A percentile compares a stretch with the other conserved stretches of the same genome.
Conservation (phyloP, 2,797 vertebrate species). For the Ctenopoma kingsleyae region DNA sequence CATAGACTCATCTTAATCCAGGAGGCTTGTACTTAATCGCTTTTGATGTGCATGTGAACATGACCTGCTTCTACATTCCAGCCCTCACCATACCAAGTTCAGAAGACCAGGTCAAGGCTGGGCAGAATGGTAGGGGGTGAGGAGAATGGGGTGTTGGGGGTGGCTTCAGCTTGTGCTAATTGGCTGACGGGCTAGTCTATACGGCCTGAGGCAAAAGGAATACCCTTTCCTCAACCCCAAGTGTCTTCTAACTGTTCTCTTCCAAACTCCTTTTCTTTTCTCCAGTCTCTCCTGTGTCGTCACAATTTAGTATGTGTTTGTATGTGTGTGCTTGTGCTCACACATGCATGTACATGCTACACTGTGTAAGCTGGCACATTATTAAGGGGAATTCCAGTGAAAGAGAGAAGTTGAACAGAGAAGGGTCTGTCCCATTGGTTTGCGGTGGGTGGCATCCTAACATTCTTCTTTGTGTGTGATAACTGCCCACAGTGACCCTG, state of each 20-base stretch:
- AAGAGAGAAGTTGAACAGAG: constrained; percentile 80
- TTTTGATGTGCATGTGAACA: constrained; percentile 84
- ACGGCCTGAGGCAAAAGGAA: constrained; percentile 68
- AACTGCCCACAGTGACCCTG: constrained; percentile 72
- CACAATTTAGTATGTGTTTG: constrained; percentile 11
- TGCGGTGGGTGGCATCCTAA: constrained; percentile 83
- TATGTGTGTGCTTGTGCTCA: constrained; percentile 34
- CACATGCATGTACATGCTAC: constrained; percentile 56
- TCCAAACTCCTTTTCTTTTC: constrained; percentile 39
- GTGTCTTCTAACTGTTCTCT: constrained; percentile 63
- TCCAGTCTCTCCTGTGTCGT: constrained; percentile 28
- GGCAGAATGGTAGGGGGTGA: constrained; percentile 35
- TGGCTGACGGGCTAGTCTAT: constrained; percentile 70
- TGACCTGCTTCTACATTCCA: constrained; percentile 72
- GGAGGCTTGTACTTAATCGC: constrained; percentile 76
- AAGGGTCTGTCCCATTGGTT: constrained; percentile 74
- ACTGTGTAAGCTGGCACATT: constrained; percentile 77
- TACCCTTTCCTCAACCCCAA: constrained; percentile 46
- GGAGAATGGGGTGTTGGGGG: constrained; percentile 18
- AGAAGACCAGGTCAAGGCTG: constrained; percentile 59
- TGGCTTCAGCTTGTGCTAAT: constrained; percentile 63
- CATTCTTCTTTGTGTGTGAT: constrained; percentile 82
- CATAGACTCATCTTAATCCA: constrained; percentile 79
- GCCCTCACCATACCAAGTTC: constrained; percentile 69
- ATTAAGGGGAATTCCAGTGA: constrained; percentile 82